Evolutionary conservation across 2,113 vertebrate species (phyloP).

Genomic region (Dicrurus megarhynchus): DNA sequence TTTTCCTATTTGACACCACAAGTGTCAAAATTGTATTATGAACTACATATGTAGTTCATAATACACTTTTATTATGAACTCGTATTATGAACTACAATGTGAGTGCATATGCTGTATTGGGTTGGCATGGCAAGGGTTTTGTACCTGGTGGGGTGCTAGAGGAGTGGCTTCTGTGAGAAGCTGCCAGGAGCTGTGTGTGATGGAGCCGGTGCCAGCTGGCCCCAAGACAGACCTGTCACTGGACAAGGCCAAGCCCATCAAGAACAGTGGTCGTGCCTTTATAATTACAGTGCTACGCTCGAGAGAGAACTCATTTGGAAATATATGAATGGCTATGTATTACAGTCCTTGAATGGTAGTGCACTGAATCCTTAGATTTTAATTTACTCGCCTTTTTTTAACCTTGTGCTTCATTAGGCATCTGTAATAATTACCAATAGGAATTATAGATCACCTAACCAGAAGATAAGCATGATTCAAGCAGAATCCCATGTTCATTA

Average conservation of each 20-base stretch:
- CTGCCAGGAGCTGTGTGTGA: background rate
- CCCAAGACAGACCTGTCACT: background rate
- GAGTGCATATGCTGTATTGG: fast-evolving
- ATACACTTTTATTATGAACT: too few relatives aligned
- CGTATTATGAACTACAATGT: too few relatives aligned
- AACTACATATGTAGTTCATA: too few relatives aligned
- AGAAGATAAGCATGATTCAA: background rate
- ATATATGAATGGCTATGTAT: background rate
- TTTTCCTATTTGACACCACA: background rate
- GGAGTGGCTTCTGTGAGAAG: background rate
- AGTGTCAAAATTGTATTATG: too few relatives aligned
- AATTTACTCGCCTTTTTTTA: background rate
- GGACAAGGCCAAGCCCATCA: background rate
- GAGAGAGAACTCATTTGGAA: background rate
- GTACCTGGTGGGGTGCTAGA: background rate
- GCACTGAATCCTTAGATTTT: background rate
- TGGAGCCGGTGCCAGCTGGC: background rate
- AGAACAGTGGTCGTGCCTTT: background rate
- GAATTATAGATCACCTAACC: background rate
- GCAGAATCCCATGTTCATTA: background rate
- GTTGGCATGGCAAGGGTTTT: background rate
- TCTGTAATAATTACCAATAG: background rate
- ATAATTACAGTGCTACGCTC: background rate
- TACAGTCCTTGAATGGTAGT: background rate
- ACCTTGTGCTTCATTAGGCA: background rate